A percentile compares a stretch with the other conserved stretches of the same genome.
Evolutionary conservation across 2,888 invertebrate genomes (phyloP).

Genomic region (Amphipoea lucens): DNA sequence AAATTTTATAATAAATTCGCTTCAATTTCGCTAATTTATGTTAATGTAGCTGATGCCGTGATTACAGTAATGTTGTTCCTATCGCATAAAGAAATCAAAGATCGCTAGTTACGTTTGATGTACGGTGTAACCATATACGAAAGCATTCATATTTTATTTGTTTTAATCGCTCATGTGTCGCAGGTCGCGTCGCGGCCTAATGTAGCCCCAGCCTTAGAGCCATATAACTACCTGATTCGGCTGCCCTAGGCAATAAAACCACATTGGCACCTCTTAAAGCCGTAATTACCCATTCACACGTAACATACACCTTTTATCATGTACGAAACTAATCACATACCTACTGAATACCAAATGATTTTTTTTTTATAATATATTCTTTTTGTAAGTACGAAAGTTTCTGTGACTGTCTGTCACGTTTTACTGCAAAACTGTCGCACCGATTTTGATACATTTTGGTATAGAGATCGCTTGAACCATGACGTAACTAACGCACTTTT

Average conservation of each 20-base stretch:
- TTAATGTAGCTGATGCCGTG: too few species aligned
- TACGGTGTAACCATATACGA: too few species aligned
- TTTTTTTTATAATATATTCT: slow-evolving; percentile 24
- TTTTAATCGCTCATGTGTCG: too few species aligned
- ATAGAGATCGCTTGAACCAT: neutral
- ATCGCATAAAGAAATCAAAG: too few species aligned
- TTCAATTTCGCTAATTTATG: too few species aligned
- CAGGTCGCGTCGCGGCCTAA: too few species aligned
- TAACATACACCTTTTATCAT: slow-evolving; percentile 7
- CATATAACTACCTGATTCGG: slow-evolving; percentile 16
- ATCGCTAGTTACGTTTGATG: too few species aligned
- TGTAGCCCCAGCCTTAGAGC: neutral
- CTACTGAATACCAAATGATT: slow-evolving; percentile 61
- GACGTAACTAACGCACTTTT: neutral
- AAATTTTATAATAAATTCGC: too few species aligned
- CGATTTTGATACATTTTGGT: neutral
- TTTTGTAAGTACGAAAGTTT: neutral
- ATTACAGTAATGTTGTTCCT: too few species aligned
- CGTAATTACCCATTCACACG: slow-evolving; percentile 30
- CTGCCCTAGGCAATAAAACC: slow-evolving; percentile 26
- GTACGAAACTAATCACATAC: slow-evolving; percentile 63
- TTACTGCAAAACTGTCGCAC: neutral
- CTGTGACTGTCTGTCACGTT: neutral
- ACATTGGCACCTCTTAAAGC: slow-evolving; percentile 41
- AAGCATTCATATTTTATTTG: too few species aligned